Evolutionary conservation across 2,888 invertebrate genomes (phyloP).

Genomic region (Glaucopsyche alexis): DNA sequence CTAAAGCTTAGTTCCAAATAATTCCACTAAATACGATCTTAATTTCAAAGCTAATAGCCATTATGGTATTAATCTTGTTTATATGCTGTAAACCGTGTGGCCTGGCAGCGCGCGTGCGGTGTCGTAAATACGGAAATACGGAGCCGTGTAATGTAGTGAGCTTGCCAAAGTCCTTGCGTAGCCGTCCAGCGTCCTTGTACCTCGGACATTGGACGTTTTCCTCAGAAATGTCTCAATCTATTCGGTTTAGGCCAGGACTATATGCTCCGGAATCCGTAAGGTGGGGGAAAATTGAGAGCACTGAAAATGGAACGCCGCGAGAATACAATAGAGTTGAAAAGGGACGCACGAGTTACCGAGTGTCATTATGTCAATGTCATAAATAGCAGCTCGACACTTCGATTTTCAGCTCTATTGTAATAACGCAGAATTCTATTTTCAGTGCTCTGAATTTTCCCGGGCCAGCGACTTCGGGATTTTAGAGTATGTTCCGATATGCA

Average conservation of each 20-base stretch:
- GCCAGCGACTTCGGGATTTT: no score
- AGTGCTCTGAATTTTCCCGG: no score
- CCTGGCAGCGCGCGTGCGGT: slow-evolving; percentile 16
- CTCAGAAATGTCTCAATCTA: background rate
- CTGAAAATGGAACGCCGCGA: no score
- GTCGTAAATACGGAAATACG: slow-evolving; percentile 28
- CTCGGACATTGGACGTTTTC: background rate
- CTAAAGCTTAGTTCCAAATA: background rate
- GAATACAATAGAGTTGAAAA: no score
- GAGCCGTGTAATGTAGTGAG: background rate
- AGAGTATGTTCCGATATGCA: no score
- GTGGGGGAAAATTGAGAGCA: no score
- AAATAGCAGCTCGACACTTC: no score
- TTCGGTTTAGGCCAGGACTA: background rate
- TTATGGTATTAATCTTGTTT: slow-evolving; percentile 21
- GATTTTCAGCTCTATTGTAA: no score
- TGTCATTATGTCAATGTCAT: no score
- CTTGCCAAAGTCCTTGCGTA: background rate
- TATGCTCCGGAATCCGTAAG: no score
- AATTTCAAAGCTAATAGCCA: slow-evolving; percentile 20
- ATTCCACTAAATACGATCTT: background rate
- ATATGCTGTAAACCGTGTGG: slow-evolving; percentile 14
- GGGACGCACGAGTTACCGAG: no score
- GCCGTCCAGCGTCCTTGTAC: background rate
- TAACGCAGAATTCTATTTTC: no score